Evolutionary conservation across 2,797 vertebrate genomes (phyloP).

Genomic region (Nothura maculosa): DNA sequence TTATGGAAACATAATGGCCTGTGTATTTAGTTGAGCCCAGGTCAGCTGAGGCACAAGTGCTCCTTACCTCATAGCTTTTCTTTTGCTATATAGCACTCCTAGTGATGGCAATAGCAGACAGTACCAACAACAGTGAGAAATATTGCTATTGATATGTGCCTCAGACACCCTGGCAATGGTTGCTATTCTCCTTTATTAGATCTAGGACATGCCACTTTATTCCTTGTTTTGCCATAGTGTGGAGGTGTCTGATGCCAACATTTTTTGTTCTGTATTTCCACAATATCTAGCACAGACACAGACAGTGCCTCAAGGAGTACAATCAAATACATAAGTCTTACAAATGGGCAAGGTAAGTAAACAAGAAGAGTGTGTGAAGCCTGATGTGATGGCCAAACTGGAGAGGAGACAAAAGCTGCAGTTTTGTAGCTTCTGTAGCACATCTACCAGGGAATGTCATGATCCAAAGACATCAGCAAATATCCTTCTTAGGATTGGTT

Average conservation of each 20-base stretch:
- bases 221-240: background rate
- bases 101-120: background rate
- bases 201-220: background rate
- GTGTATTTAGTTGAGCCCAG: background rate
- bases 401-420: background rate
- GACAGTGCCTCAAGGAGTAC: background rate
- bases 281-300: background rate
- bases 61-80: background rate
- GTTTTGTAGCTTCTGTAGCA: background rate
- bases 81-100: background rate
- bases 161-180: background rate
- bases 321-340: background rate
- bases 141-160: background rate
- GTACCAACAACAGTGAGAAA: background rate
- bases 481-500: background rate
- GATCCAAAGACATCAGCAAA: background rate
- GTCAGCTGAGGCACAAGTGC: background rate
- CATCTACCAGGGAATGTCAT: background rate
- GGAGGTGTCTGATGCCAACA: background rate
- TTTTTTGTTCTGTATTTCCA: constrained; percentile 5
- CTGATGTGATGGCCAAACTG: background rate
- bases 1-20: background rate
- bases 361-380: background rate
- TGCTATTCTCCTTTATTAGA: background rate
- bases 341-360: constrained; percentile 1